A percentile compares a stretch with the other conserved stretches of the same genome.
These are phyloP conservation scores for Phlogophora meticulosa DNA, from an alignment of 2,888 invertebrate genomes.

Conservation along the genomic window DNA sequence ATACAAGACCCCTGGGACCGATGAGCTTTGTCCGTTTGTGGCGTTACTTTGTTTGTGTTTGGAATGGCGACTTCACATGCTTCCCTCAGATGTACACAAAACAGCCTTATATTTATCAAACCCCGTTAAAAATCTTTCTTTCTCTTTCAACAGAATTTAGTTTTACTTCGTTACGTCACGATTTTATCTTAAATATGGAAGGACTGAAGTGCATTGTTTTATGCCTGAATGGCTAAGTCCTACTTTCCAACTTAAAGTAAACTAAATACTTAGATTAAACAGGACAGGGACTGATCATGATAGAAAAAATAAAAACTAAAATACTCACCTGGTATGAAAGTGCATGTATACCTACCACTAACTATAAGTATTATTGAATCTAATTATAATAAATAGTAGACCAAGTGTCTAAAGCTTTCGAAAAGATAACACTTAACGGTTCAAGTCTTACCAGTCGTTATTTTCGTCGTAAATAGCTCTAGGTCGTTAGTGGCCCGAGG, in stretches of 20 bases:
- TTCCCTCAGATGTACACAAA: conserved; percentile 5
- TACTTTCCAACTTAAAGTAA: too few relatives aligned
- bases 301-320: too few relatives aligned
- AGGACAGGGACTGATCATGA: background rate
- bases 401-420: conserved; percentile 56
- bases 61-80: background rate
- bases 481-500: conserved; percentile 77
- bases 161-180: background rate
- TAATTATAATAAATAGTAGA: conserved; percentile 37
- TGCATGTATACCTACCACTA: too few relatives aligned
- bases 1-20: conserved; percentile 57
- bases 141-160: background rate
- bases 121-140: background rate
- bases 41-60: conserved; percentile 57
- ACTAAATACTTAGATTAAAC: background rate
- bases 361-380: conserved; percentile 10
- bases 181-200: too few relatives aligned
- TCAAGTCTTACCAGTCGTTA: conserved; percentile 78
- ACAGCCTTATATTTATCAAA: background rate
- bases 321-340: too few relatives aligned
- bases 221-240: background rate
- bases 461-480: conserved; percentile 80
- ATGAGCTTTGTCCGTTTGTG: conserved; percentile 69
- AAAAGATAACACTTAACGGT: conserved; percentile 80
- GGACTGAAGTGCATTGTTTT: too few relatives aligned